These are phyloP conservation scores for Oxycera nigricornis DNA, from an alignment of 2,888 invertebrate species.

Conservation along the genomic window DNA sequence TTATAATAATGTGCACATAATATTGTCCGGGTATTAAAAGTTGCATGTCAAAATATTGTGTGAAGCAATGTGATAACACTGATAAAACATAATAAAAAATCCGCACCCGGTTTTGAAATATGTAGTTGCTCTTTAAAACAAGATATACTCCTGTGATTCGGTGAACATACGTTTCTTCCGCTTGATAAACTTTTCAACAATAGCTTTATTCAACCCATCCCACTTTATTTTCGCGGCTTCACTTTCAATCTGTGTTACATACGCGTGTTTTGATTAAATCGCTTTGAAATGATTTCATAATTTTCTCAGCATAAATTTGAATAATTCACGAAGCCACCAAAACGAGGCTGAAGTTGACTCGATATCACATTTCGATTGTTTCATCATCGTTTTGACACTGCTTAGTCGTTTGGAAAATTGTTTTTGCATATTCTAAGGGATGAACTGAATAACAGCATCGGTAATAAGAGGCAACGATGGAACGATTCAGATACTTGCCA, in stretches of 20 bases:
- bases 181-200: slow-evolving; percentile 11
- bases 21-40: too few species aligned
- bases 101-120: too few species aligned
- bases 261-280: slow-evolving; percentile 46
- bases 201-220: background rate
- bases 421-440: slow-evolving; percentile 43
- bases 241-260: slow-evolving; percentile 41
- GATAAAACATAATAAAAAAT: too few species aligned
- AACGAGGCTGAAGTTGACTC: slow-evolving; percentile 18
- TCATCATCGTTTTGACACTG: slow-evolving; percentile 47
- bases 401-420: slow-evolving; percentile 48
- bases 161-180: slow-evolving; percentile 14
- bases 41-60: too few species aligned
- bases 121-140: too few species aligned
- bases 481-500: background rate
- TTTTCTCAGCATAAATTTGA: slow-evolving; percentile 46
- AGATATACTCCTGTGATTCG: too few species aligned
- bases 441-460: slow-evolving; percentile 27
- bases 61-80: too few species aligned
- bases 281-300: slow-evolving; percentile 45
- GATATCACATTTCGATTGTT: slow-evolving; percentile 40
- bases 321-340: slow-evolving; percentile 39
- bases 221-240: slow-evolving; percentile 23
- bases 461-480: background rate
- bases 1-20: too few species aligned